Percentiles rank a stretch among this genome's conserved stretches.
Conservation (phyloP, 2,888 invertebrate species). For the Diabrotica balteata region DNA sequence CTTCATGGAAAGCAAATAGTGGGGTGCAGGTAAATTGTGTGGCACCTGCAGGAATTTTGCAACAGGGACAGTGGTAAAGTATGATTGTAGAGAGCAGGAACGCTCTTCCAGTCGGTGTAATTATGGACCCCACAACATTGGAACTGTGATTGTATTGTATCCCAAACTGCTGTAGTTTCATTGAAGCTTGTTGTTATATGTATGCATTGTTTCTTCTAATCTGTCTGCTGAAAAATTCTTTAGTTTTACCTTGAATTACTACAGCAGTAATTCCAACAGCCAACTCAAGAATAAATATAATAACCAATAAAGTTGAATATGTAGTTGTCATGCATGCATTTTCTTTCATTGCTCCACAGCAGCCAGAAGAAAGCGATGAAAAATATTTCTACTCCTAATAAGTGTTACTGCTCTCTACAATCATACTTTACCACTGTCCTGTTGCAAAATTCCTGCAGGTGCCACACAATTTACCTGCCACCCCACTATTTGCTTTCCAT, state of each 20-base stretch:
- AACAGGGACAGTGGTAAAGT: slow-evolving; percentile 72
- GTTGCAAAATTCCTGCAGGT: too few relatives aligned
- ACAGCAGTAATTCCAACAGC: slow-evolving; percentile 83
- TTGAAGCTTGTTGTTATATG: slow-evolving; percentile 60
- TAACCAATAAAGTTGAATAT: slow-evolving; percentile 77
- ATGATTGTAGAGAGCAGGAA: slow-evolving; percentile 48
- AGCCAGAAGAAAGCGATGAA: too few relatives aligned
- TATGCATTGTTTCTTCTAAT: slow-evolving; percentile 72
- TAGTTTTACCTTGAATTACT: slow-evolving; percentile 73
- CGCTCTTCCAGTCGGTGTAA: slow-evolving; percentile 69
- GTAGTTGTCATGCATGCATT: too few relatives aligned
- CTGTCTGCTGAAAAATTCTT: slow-evolving; percentile 69
- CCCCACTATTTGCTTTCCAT: too few relatives aligned
- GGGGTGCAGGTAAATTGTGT: slow-evolving; percentile 55
- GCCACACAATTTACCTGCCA: too few relatives aligned
- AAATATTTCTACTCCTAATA: too few relatives aligned
- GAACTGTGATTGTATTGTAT: slow-evolving; percentile 81
- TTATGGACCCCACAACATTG: slow-evolving; percentile 75
- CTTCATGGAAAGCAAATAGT: slow-evolving; percentile 60
- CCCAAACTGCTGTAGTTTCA: slow-evolving; percentile 75
- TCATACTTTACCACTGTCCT: too few relatives aligned
- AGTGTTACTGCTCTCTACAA: too few relatives aligned
- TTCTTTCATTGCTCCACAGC: too few relatives aligned
- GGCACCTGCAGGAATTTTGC: slow-evolving; percentile 62
- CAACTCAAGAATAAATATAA: slow-evolving; percentile 83